Evolutionary conservation across 2,797 vertebrate genomes (phyloP).

Genomic region (Decapterus maruadsi): DNA sequence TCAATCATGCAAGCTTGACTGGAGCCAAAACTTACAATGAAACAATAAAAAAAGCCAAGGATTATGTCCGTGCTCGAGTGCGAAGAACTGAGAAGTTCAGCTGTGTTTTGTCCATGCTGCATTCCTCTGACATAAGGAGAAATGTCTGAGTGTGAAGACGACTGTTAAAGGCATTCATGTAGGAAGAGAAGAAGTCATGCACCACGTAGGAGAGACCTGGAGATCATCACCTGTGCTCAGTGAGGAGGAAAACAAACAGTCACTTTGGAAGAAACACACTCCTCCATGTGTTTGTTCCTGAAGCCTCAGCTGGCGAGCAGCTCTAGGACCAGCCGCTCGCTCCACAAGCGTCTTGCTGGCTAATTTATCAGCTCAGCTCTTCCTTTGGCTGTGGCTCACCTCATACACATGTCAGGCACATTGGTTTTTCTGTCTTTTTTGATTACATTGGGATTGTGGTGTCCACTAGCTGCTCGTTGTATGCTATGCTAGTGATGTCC

Average conservation of each 20-base stretch:
- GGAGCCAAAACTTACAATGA: constrained; percentile 28
- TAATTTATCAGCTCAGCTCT: no score
- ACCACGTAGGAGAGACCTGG: constrained; percentile 79
- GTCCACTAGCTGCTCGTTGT: no score
- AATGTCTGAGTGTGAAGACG: constrained; percentile 22
- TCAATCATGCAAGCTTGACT: constrained; percentile 72
- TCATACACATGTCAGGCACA: no score
- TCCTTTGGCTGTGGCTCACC: no score
- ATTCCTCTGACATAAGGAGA: constrained; percentile 49
- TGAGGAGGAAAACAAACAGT: constrained; percentile 81
- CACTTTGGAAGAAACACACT: constrained; percentile 19
- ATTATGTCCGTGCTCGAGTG: constrained; percentile 38
- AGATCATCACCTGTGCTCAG: constrained; percentile 56
- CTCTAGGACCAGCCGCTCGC: not conserved
- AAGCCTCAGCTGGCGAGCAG: not conserved
- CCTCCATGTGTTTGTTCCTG: not conserved
- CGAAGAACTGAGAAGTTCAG: constrained; percentile 58
- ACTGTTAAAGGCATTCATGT: constrained; percentile 17
- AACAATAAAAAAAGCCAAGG: constrained; percentile 21
- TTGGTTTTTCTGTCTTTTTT: no score
- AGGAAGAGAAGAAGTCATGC: constrained; percentile 50
- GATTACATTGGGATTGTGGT: no score
- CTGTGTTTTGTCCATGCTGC: constrained; percentile 51
- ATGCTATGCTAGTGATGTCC: no score
- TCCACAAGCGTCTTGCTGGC: not conserved